Evolutionary conservation across 1,140 invertebrate species (phyloP).

Genomic region (Lasioglossum baleicum): DNA sequence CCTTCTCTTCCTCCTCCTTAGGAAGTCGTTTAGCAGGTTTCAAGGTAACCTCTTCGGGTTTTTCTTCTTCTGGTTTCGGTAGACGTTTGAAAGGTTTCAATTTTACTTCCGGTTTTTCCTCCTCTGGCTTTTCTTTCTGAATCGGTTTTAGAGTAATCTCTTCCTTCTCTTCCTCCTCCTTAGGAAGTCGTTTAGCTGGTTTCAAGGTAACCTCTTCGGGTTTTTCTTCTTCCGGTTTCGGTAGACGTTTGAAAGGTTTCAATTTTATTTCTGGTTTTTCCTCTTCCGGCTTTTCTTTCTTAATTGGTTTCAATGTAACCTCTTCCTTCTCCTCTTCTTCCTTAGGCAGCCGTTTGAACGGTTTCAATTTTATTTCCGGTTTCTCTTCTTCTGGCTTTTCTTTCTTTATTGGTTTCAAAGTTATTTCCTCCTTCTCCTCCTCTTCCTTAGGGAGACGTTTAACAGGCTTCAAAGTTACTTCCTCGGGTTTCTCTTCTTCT

Average conservation of each 20-base stretch:
- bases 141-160: constrained; percentile 70
- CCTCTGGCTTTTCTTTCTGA: constrained; percentile 56
- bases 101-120: constrained; percentile 51
- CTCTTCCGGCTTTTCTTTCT: constrained; percentile 36
- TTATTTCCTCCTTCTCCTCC: constrained; percentile 53
- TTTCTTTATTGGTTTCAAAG: constrained; percentile 67
- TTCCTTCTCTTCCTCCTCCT: constrained; percentile 46
- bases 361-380: constrained; percentile 57
- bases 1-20: constrained; percentile 49
- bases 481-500: constrained; percentile 50
- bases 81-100: constrained; percentile 61
- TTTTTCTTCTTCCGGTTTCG: constrained; percentile 63
- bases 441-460: constrained; percentile 56
- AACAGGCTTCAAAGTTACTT: constrained; percentile 52
- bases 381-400: constrained; percentile 59
- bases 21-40: constrained; percentile 53
- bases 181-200: constrained; percentile 73
- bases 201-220: constrained; percentile 73
- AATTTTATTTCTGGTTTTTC: constrained; percentile 45
- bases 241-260: constrained; percentile 10
- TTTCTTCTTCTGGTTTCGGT: constrained; percentile 54
- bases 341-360: constrained; percentile 57
- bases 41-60: constrained; percentile 53
- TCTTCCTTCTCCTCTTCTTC: constrained; percentile 52
- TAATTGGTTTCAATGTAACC: constrained; percentile 24